phyloP scores from a whole-genome alignment of 2,113 vertebrate genomes.

The Bubo blakistoni region DNA sequence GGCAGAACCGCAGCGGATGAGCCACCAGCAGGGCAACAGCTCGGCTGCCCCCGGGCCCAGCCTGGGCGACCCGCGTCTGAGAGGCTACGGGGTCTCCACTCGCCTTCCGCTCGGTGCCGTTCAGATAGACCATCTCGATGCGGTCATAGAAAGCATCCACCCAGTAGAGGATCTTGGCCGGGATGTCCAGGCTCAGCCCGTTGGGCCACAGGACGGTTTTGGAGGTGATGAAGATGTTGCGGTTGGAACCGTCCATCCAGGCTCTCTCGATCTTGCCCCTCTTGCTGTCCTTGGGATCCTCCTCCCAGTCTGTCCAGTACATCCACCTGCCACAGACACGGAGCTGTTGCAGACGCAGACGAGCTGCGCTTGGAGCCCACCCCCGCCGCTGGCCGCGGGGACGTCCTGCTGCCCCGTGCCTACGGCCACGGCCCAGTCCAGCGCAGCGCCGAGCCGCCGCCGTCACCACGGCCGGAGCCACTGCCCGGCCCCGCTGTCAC shows the following conservation, averaged over 20 bases:
- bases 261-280: slow-evolving; percentile 94
- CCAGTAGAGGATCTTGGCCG: slow-evolving; percentile 91
- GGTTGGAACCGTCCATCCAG: slow-evolving; percentile 96
- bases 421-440: neutral
- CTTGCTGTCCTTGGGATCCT: slow-evolving; percentile 94
- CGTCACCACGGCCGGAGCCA: rapidly evolving
- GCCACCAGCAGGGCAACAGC: rapidly evolving
- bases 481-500: neutral
- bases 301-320: slow-evolving; percentile 99
- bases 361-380: neutral
- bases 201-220: slow-evolving; percentile 97
- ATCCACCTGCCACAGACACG: slow-evolving; percentile 81
- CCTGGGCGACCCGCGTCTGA: rapidly evolving
- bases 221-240: slow-evolving; percentile 89
- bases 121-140: slow-evolving; percentile 92
- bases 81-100: neutral
- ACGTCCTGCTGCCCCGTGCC: neutral
- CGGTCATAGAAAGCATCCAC: slow-evolving; percentile 97
- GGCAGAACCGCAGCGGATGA: rapidly evolving
- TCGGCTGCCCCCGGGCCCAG: rapidly evolving
- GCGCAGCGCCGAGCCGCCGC: rapidly evolving
- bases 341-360: neutral
- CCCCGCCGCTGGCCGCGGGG: neutral
- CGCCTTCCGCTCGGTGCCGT: slow-evolving; percentile 88
- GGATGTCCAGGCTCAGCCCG: slow-evolving; percentile 92